Evolutionary conservation across 2,888 invertebrate genomes (phyloP), one percentile per base, ranked within the genome.

Genomic region (Crocallis elinguaria): DNA sequence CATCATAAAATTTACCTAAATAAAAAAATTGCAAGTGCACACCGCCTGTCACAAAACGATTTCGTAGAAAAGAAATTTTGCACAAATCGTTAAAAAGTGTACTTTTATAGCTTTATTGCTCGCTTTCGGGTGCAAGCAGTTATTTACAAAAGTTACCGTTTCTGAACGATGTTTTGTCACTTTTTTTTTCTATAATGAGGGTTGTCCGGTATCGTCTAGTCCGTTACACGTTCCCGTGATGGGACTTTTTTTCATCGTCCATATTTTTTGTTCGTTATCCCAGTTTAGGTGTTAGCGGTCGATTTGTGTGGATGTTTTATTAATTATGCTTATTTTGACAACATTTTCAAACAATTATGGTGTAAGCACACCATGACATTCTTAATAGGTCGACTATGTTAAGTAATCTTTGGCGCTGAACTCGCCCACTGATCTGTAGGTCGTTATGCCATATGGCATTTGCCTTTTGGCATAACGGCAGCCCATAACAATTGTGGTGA

Each of bases 61-160:
- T 86, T 83, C 82, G 64, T 66, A 75, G 86, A 85, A 86, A 85
- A 86, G 84, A 87, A 87, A 85, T 86, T 80, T 86, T 84, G 86
- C 84, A 71, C 81, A 86, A 84, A 66, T 44, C 38, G 35, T 64
- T 61, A 67, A 67, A 73, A 68, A 57, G 48, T 35, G 29, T 13
- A 39, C 25, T 57, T 61, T 73, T 66, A 73, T 77, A 72, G 71
- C 70, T 82, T 79, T 77, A 77, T 77, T 71, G 57, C 55, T 46
- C 33, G 56, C 57, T 64, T 59, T 66, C 70, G 61, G 57, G 52
- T 62, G 60, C 53, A 23, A 17, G 60, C 60, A 60, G 69, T 67
- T 67, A 62, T 62, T 67, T 60, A 67, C 60, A 63, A 69, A 64
- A 55, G 62, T 59, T 60, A 54, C 60, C 37, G 62, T 64, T 54